phyloP scores from a whole-genome alignment of 2,888 invertebrate genomes.

The Trimorus sp. region DNA sequence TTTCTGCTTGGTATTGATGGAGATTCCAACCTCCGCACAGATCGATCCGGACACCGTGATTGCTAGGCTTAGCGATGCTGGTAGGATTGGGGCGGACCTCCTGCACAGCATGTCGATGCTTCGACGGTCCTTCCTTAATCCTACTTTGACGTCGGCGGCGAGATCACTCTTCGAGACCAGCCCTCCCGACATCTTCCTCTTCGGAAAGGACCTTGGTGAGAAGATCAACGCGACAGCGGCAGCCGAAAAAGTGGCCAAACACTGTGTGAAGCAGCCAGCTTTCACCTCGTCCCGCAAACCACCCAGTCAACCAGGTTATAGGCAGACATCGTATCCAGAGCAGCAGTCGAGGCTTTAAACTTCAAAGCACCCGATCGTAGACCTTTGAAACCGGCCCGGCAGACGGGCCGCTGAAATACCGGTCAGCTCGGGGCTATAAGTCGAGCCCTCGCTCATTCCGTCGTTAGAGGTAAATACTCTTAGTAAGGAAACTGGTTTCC shows the following conservation, averaged over 20 bases:
- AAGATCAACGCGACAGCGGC: neutral
- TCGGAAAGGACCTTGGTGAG: slow-evolving; percentile 13
- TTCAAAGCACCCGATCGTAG: slow-evolving; percentile 12
- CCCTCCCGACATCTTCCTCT: neutral
- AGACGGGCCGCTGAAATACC: slow-evolving; percentile 3
- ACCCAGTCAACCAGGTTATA: neutral
- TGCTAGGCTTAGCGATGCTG: slow-evolving; percentile 11
- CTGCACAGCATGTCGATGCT: neutral
- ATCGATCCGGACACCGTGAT: neutral
- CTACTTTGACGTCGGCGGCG: neutral
- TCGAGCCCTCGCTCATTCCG: neutral
- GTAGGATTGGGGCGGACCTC: slow-evolving; percentile 11
- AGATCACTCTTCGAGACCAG: slow-evolving; percentile 2
- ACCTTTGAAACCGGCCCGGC: neutral
- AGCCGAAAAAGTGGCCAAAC: slow-evolving; percentile 11
- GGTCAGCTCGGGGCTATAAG: neutral
- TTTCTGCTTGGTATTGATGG: neutral
- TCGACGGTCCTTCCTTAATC: slow-evolving; percentile 6
- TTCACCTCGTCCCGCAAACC: neutral
- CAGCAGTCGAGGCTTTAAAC: slow-evolving; percentile 8
- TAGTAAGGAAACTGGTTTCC: neutral
- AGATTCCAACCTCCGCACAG: no score
- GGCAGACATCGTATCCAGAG: neutral
- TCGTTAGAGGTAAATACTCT: slow-evolving; percentile 15
- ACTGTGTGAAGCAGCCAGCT: neutral